These are phyloP conservation scores for Rhagonycha fulva DNA, from an alignment of 2,888 invertebrate genomes.

Conservation along the genomic window DNA sequence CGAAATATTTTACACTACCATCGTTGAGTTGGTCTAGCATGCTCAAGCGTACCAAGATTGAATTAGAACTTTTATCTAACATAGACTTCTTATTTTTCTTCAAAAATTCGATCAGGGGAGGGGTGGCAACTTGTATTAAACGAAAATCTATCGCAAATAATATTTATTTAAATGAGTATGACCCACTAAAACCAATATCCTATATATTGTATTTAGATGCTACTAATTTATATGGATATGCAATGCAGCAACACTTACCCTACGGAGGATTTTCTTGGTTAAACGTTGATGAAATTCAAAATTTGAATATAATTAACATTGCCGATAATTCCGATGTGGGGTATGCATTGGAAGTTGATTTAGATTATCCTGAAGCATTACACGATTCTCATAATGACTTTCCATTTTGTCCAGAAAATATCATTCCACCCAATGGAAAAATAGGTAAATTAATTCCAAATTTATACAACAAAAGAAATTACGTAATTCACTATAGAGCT, in stretches of 20 bases:
- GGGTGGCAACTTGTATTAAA: no score
- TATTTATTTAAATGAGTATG: no score
- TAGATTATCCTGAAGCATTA: conserved; percentile 25
- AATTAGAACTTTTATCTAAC: no score
- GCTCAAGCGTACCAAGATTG: no score
- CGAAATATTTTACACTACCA: no score
- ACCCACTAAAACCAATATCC: no score
- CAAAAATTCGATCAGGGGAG: no score
- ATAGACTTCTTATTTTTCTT: no score
- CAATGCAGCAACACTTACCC: background rate
- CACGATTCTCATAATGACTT: conserved; percentile 43
- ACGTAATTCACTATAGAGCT: conserved; percentile 42
- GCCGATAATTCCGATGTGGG: conserved; percentile 24
- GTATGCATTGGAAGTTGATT: conserved; percentile 44
- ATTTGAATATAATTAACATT: background rate
- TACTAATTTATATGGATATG: background rate
- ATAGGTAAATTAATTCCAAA: conserved; percentile 37
- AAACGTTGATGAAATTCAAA: background rate
- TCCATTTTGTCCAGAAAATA: conserved; percentile 39
- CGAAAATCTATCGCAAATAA: no score
- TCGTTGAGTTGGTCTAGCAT: no score
- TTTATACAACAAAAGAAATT: conserved; percentile 36
- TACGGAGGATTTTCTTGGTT: conserved; percentile 1
- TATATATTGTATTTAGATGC: no score
- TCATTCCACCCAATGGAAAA: conserved; percentile 26